phyloP scores from a whole-genome alignment of 2,797 vertebrate species.

The Lerista edwardsae region DNA sequence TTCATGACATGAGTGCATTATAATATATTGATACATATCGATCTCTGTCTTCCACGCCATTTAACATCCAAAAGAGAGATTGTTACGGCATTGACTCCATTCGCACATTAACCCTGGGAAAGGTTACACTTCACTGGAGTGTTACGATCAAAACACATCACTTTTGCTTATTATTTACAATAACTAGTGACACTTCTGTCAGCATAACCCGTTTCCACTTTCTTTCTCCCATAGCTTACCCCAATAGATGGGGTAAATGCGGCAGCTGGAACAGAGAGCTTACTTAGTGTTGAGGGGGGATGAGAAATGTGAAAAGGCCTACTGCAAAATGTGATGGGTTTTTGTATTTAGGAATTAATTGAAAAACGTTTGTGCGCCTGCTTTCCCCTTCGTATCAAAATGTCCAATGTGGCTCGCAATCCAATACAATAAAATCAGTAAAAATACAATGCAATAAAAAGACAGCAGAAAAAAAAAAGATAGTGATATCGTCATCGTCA shows the following conservation, averaged over 20 bases:
- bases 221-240: background rate
- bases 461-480: too few species aligned
- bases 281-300: background rate
- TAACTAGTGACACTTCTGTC: background rate
- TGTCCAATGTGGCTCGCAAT: too few species aligned
- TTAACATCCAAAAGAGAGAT: constrained; percentile 38
- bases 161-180: constrained; percentile 11
- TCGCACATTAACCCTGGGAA: constrained; percentile 39
- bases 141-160: background rate
- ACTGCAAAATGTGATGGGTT: too few species aligned
- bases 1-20: constrained; percentile 46
- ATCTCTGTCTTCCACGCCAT: constrained; percentile 45
- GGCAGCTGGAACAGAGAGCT: background rate
- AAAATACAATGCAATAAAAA: too few species aligned
- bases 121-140: constrained; percentile 4
- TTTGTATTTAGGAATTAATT: too few species aligned
- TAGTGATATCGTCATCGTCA: too few species aligned
- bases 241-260: too few species aligned
- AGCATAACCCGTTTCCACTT: background rate
- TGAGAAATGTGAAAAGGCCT: background rate
- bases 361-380: too few species aligned
- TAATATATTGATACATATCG: constrained; percentile 59
- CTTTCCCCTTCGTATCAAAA: too few species aligned
- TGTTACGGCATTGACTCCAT: background rate
- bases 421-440: too few species aligned